Conservation (phyloP, 2,113 vertebrate genomes). For the Pleuronectes platessa region DNA sequence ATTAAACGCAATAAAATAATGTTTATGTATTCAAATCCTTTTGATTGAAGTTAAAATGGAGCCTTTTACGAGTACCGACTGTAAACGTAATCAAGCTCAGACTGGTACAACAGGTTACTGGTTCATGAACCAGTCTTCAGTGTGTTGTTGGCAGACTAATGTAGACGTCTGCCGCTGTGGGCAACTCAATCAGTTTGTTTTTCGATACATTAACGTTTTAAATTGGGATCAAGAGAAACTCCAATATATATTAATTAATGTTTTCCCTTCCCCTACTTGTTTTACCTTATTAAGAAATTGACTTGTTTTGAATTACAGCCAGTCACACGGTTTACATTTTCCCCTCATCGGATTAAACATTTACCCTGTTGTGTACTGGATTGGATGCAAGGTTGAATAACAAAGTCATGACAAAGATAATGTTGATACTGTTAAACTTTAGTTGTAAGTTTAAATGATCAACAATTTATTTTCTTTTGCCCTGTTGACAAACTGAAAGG, state of each 20-base stretch:
- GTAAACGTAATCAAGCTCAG: neutral
- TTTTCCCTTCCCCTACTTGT: neutral
- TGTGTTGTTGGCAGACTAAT: neutral
- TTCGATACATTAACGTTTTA: neutral
- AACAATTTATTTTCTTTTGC: neutral
- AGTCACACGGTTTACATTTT: conserved; percentile 58
- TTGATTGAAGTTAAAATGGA: neutral
- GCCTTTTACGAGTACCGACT: neutral
- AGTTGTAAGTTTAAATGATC: neutral
- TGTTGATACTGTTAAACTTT: neutral
- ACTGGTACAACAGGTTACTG: too few relatives aligned
- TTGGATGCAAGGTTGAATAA: conserved; percentile 6
- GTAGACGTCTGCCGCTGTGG: neutral
- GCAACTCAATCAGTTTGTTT: neutral
- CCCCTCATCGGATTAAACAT: conserved; percentile 40
- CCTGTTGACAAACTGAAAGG: neutral
- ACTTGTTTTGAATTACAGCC: conserved; percentile 30
- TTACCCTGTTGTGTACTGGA: conserved; percentile 5
- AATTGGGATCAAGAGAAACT: neutral
- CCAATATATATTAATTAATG: neutral
- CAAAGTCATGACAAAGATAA: neutral
- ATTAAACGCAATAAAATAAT: neutral
- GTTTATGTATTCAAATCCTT: neutral
- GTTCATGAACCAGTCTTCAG: neutral
- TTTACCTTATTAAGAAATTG: conserved; percentile 43